Evolutionary conservation across 2,113 vertebrate species (phyloP), one percentile per base, ranked within the genome.

Genomic region (Falcunculus frontatus): DNA sequence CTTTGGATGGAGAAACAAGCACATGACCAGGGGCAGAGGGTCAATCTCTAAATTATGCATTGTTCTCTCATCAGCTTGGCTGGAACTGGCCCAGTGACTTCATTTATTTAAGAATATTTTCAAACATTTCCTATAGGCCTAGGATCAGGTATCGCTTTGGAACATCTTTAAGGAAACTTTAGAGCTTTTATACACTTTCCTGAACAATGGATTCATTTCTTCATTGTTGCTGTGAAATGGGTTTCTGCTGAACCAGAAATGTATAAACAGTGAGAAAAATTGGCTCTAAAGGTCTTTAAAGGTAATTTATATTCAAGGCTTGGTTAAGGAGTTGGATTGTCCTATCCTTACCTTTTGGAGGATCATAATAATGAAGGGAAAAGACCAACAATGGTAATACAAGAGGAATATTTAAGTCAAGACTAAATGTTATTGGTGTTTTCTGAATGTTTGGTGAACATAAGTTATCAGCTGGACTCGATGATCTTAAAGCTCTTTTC

Each of bases 61-160:
- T 95, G 92, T 90, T 93, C 85, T 95, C 90, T 84, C 96, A 44
- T 90, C 91, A 87, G 73, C 60, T 86, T 42, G 77, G 72, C 90
- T 95, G 83, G 89, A 93, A 37, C 10, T 14, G 32, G 15, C 73
- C 68, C 88, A 76, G 41, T 7, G 73, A 41, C 29, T 96, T 77
- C 42, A 86, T 86, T 88, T 78, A 64, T 90, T 88, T 70, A 26
- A 80, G 60, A 29, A 64, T 84, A 68, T 72, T 86, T 89, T 60
- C 42, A 82, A 89, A 62, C 4, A 3, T 84, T 84, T 92, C 86
- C 85, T 93, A 20, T 13, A 44, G 9, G 44, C 60, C 76, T 67
- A 35, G 37, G 62, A 21, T 88, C 62, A 65, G 88, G 62, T 90
- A 37, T 81, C 64, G 4, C 85, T 68, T 20, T 89, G 85, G 83